Conservation (phyloP, 2,797 vertebrate genomes). For the Simalia tracyae region DNA sequence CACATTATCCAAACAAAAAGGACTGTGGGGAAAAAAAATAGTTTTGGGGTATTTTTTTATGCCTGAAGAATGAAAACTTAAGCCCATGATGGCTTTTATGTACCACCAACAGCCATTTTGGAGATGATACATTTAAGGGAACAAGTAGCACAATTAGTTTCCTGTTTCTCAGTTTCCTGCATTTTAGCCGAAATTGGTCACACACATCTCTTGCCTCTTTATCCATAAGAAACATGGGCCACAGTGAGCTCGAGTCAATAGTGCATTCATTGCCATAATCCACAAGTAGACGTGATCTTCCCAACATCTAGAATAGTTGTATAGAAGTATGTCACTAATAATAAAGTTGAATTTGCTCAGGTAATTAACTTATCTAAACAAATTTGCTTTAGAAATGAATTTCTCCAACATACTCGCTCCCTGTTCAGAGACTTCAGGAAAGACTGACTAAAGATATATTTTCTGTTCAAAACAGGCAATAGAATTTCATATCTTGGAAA, state of each 20-base stretch:
- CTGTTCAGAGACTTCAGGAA: background rate
- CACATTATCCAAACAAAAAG: background rate
- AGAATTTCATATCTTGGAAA: background rate
- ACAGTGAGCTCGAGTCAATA: background rate
- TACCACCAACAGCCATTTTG: background rate
- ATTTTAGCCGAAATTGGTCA: background rate
- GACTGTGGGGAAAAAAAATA: background rate
- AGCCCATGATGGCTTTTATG: background rate
- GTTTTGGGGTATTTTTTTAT: background rate
- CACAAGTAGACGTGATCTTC: background rate
- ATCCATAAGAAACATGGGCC: background rate
- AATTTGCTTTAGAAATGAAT: background rate
- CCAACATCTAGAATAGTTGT: background rate
- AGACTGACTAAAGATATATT: background rate
- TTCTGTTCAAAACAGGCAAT: background rate
- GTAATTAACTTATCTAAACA: background rate
- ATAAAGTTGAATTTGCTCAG: background rate
- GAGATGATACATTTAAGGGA: background rate
- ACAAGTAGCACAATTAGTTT: background rate
- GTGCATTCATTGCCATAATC: background rate
- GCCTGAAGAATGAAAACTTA: background rate
- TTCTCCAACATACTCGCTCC: background rate
- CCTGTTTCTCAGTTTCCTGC: background rate
- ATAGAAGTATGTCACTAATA: background rate
- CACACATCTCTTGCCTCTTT: background rate